A percentile compares a stretch with the other conserved stretches of the same genome.
Evolutionary conservation across 2,113 vertebrate species (phyloP).

Genomic region (Barnardius zonarius): DNA sequence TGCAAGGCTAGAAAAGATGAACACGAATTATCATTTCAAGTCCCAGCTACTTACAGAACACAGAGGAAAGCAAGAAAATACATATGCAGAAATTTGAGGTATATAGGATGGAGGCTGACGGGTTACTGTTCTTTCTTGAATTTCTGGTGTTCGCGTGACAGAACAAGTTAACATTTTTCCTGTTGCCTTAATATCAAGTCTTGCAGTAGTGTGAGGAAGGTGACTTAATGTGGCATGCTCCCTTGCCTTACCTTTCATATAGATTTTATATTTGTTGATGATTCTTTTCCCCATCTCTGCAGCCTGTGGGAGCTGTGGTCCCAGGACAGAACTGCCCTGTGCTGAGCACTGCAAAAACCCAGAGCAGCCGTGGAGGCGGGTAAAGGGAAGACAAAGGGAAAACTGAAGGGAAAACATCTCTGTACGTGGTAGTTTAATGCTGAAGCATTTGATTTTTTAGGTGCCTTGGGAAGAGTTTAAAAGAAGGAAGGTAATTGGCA

Average conservation of each 20-base stretch:
- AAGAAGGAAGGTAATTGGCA: not conserved
- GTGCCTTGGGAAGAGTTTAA: not conserved
- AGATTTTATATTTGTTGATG: not conserved
- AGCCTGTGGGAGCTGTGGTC: not conserved
- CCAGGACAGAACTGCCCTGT: not conserved
- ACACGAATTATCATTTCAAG: constrained; percentile 5
- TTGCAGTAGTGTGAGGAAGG: not conserved
- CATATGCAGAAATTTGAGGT: not conserved
- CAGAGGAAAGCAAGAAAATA: not conserved
- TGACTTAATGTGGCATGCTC: not conserved
- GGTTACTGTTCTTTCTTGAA: not conserved
- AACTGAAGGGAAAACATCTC: not conserved
- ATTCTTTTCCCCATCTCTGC: not conserved
- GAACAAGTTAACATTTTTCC: not conserved
- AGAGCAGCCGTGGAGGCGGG: not conserved
- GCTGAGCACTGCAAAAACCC: not conserved
- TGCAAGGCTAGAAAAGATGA: constrained; percentile 14
- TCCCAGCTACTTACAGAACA: not conserved
- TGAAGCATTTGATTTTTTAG: not conserved
- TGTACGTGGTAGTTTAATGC: fast-evolving
- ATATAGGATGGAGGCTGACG: not conserved
- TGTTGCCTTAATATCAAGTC: not conserved
- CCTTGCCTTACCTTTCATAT: not conserved
- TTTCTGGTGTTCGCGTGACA: not conserved
- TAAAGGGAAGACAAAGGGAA: not conserved